Conservation (phyloP, 2,888 invertebrate genomes). For the Aproaerema taeniolella region DNA sequence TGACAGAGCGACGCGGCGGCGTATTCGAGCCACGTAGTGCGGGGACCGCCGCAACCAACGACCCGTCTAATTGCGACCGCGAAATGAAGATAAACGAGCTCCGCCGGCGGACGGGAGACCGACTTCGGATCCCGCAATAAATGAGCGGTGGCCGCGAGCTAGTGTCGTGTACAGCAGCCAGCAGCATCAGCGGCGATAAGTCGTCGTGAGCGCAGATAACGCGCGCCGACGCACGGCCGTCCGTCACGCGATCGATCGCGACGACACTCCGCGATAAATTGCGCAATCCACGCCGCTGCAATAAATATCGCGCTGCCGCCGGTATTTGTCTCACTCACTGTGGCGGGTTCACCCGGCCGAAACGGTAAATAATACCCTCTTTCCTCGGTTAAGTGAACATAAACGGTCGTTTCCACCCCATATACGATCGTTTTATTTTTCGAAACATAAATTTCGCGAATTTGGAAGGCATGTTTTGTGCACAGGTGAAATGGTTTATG, state of each 20-base stretch:
- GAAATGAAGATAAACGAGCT: slow-evolving; percentile 84
- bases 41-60: slow-evolving; percentile 74
- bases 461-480: slow-evolving; percentile 56
- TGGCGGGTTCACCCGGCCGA: slow-evolving; percentile 73
- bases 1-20: slow-evolving; percentile 60
- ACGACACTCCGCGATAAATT: slow-evolving; percentile 75
- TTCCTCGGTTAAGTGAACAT: slow-evolving; percentile 77
- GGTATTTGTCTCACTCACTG: slow-evolving; percentile 76
- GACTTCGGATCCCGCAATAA: slow-evolving; percentile 56
- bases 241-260: slow-evolving; percentile 72
- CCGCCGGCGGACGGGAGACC: slow-evolving; percentile 76
- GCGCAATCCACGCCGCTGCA: slow-evolving; percentile 75
- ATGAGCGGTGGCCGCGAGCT: slow-evolving; percentile 46
- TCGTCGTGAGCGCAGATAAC: slow-evolving; percentile 72
- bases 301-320: slow-evolving; percentile 69
- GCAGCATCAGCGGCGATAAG: slow-evolving; percentile 47
- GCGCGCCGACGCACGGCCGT: slow-evolving; percentile 69
- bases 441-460: slow-evolving; percentile 73
- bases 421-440: slow-evolving; percentile 76
- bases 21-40: slow-evolving; percentile 67
- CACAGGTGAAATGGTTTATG: slow-evolving; percentile 32
- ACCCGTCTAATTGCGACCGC: slow-evolving; percentile 83
- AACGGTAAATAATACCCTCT: slow-evolving; percentile 78
- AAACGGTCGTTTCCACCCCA: slow-evolving; percentile 77
- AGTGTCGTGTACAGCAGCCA: slow-evolving; percentile 42